phyloP scores from a whole-genome alignment of 2,797 vertebrate genomes.

The Varecia variegata region DNA sequence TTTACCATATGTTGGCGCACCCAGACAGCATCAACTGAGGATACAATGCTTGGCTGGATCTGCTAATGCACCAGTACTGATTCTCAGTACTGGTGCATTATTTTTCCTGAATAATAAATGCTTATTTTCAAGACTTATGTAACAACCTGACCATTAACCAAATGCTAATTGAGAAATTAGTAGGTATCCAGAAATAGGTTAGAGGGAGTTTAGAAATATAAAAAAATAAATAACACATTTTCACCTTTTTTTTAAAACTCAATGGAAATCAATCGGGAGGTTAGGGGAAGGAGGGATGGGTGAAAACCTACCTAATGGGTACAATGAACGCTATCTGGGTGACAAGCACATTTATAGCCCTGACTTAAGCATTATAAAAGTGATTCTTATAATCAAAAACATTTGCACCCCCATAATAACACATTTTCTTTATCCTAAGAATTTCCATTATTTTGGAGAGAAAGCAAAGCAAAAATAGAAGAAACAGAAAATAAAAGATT shows the following conservation, averaged over 20 bases:
- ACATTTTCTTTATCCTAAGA: not conserved
- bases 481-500: not conserved
- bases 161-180: constrained; percentile 24
- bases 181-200: constrained; percentile 6
- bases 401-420: not conserved
- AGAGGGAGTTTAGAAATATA: not conserved
- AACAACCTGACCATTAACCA: not conserved
- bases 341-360: too few relatives aligned
- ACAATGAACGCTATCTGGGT: too few relatives aligned
- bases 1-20: not conserved
- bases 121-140: constrained; percentile 32
- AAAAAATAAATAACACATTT: constrained; percentile 35
- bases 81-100: not conserved
- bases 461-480: not conserved
- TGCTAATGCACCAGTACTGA: not conserved
- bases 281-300: too few relatives aligned
- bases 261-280: too few relatives aligned
- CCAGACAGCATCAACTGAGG: not conserved
- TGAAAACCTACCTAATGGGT: too few relatives aligned
- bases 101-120: constrained; percentile 21
- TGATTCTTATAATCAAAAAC: too few relatives aligned
- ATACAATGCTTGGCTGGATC: not conserved
- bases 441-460: not conserved
- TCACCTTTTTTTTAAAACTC: not conserved
- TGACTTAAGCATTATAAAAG: too few relatives aligned